Base-by-base conservation (phyloP, 2,888 invertebrate species). In the Cataglyphis cursor region DNA sequence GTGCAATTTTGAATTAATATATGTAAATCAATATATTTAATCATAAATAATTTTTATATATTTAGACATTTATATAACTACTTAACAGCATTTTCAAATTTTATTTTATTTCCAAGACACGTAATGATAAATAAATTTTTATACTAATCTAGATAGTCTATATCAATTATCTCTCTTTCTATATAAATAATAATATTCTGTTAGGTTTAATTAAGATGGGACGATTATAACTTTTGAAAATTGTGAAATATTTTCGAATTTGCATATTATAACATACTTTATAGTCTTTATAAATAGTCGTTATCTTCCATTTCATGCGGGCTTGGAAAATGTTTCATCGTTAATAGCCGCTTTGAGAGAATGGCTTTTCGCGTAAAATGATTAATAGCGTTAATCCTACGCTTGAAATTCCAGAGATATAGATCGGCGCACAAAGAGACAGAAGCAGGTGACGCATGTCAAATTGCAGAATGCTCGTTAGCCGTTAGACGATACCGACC, bases 381-480 rank as follows among this genome's bases (percentile, higher is more conserved):
- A 80, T 72, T 78, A 72, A 59, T 59, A 24, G 8, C 24, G 21
- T 70, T 78, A 57, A 76, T 57, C 54, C 68, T 21, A 3, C 15
- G 41, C 57, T 54, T 18, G 72, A 59, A 59, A 80, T 72, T 72
- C 18, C 41, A 21, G 72, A n/a, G 57, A 70, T 72, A 48, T 44
- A 59, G 72, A 80, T 72, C 28, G 78, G 12, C 15, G 44, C 38
- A 66, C 51, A 59, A 78, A 51, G 44, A 64, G 44, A 64, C 31
- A 59, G 59, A 57, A 72, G 70, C 70, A 44, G n/a, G 38, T 21
- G 21, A 54, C 12, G 28, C 31, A 41, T 1, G 21, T 78, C 57
- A 59, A 10, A 66, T 65, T 21, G 64, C 64, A 65, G 24, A 72
- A 44, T 54, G 41, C 78, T 44, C 18, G 57, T 78, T 78, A 70